phyloP scores from a whole-genome alignment of 1,140 invertebrate genomes.

The Acyrthosiphon pisum region DNA sequence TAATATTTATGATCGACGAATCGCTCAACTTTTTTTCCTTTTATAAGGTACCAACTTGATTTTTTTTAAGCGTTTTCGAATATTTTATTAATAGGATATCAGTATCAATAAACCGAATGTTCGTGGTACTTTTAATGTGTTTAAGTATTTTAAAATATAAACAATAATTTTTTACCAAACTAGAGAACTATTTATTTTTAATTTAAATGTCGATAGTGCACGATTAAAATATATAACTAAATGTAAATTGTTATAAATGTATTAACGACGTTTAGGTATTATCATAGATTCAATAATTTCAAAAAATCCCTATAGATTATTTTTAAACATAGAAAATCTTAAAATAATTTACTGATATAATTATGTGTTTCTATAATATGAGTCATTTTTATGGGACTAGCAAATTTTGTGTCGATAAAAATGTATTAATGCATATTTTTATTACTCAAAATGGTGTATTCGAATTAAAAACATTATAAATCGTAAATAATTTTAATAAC shows the following conservation, averaged over 20 bases:
- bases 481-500: neutral
- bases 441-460: neutral
- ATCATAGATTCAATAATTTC: neutral
- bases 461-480: neutral
- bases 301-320: neutral
- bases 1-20: neutral
- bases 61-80: neutral
- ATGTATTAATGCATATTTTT: neutral
- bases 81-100: neutral
- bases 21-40: neutral
- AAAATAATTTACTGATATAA: neutral
- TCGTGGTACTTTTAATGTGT: neutral
- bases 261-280: no score
- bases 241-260: neutral
- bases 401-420: neutral
- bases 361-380: neutral
- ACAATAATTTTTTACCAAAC: neutral
- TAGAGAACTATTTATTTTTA: neutral
- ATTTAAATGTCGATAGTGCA: no score
- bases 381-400: neutral
- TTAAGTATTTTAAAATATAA: neutral
- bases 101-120: neutral
- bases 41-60: neutral
- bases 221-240: neutral
- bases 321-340: neutral